These are phyloP conservation scores for Myotis findleyi DNA, from an alignment of 2,797 vertebrate genomes.

Conservation along the genomic window DNA sequence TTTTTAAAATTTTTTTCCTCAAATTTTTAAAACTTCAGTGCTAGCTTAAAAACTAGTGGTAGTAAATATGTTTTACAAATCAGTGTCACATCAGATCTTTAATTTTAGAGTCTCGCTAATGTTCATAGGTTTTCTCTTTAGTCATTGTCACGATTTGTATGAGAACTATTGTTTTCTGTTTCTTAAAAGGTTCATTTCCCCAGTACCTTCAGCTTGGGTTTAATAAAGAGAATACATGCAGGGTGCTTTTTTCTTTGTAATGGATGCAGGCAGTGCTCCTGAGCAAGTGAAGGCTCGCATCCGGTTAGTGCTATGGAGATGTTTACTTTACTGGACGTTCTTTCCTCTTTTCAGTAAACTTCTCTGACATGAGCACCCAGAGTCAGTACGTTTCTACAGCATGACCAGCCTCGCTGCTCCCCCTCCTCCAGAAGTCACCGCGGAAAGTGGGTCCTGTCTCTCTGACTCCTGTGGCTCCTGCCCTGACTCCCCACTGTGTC, in stretches of 20 bases:
- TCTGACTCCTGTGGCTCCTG: not conserved
- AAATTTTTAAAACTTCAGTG: not conserved
- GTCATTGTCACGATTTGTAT: not conserved
- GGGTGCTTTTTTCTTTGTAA: not conserved
- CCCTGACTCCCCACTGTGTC: rapidly evolving
- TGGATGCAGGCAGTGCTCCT: too few species aligned
- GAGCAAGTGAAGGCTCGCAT: not conserved
- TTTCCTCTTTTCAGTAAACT: not conserved
- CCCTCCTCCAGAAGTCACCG: rapidly evolving
- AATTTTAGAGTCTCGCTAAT: not conserved
- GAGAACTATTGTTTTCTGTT: not conserved
- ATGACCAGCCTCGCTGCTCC: rapidly evolving
- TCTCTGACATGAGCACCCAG: rapidly evolving
- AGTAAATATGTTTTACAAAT: not conserved
- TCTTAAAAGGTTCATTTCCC: not conserved
- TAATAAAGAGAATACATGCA: not conserved
- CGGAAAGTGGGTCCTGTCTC: rapidly evolving
- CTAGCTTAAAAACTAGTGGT: not conserved
- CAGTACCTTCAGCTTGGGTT: not conserved
- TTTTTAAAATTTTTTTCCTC: not conserved
- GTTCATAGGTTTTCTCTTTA: not conserved
- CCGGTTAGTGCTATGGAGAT: not conserved
- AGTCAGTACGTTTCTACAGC: not conserved
- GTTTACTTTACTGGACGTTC: rapidly evolving
- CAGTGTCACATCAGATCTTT: not conserved